Percentiles rank a stretch among this genome's conserved stretches.
Conservation (phyloP, 2,113 vertebrate genomes). For the Callopanchax toddi region DNA sequence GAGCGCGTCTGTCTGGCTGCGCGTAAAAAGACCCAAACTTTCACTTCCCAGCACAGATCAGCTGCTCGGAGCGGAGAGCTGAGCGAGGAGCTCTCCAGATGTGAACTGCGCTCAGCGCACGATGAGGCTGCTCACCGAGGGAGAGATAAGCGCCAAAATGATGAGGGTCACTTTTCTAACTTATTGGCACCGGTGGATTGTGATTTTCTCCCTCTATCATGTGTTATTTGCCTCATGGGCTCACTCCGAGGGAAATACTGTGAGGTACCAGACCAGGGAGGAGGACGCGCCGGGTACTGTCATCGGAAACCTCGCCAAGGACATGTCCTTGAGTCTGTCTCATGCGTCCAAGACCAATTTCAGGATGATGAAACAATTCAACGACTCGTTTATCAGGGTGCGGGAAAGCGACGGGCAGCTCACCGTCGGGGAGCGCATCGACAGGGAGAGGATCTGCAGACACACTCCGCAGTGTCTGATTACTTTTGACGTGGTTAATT, state of each 20-base stretch:
- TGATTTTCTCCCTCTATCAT: slow-evolving; percentile 58
- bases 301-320: slow-evolving; percentile 92
- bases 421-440: slow-evolving; percentile 88
- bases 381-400: slow-evolving; percentile 89
- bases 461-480: slow-evolving; percentile 87
- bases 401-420: slow-evolving; percentile 93
- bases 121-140: slow-evolving; percentile 49
- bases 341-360: slow-evolving; percentile 86
- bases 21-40: slow-evolving; percentile 66
- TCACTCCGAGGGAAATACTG: slow-evolving; percentile 84
- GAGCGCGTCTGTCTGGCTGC: slow-evolving; percentile 67
- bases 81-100: slow-evolving; percentile 58
- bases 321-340: slow-evolving; percentile 87
- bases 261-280: slow-evolving; percentile 90
- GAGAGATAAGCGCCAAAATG: slow-evolving; percentile 55
- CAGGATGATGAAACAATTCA: slow-evolving; percentile 94
- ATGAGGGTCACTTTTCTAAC: slow-evolving; percentile 48
- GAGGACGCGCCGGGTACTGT: slow-evolving; percentile 90
- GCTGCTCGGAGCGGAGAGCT: slow-evolving; percentile 49
- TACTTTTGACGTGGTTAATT: slow-evolving; percentile 93
- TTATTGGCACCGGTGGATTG: slow-evolving; percentile 76
- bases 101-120: slow-evolving; percentile 53
- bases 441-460: slow-evolving; percentile 90
- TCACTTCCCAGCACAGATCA: slow-evolving; percentile 69
- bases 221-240: slow-evolving; percentile 61